Evolutionary conservation across 2,888 invertebrate species (phyloP), one percentile per base, ranked within the genome.

Genomic region (Saturnia pavonia): DNA sequence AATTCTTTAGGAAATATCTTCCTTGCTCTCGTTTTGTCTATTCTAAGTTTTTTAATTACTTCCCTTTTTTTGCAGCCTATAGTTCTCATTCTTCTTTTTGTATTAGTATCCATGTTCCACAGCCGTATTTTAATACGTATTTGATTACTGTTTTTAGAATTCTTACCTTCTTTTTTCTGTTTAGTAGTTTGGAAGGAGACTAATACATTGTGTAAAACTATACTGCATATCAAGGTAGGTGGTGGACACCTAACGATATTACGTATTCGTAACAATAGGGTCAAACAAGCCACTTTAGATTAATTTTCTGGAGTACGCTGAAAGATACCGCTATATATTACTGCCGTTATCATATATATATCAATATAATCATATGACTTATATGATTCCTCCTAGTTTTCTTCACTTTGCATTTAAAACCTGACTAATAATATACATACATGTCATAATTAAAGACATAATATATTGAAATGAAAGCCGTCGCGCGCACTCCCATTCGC

Each of bases 381-480:
- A 27, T 16, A 27, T 60, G 9, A 25, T 57, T 57, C 25, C 57
- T 25, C 25, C 6, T 14, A 60, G 57, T 25, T 60, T n/a, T 25
- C 27, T 42, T 43, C 60, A 57, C 22, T 45, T 43, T 60, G 27
- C 60, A 43, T 60, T 69, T 60, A 60, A 57, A 69, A 27, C 25
- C 14, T 54, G 60, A 43, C n/a, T 60, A 60, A 40, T 60, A 60
- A 40, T n/a, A 54, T 54, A 54, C n/a, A 54, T 42, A 25, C 69
- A 70, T 70, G 40, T 71, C 63, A 67, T 78, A 80, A 77, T 75
- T 74, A 78, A 81, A 76, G 51, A 74, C 69, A 73, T 78, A 78
- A 80, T 77, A 76, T 77, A 82, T 80, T 75, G 74, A 75, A 78
- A 76, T 76, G 80, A 80, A 83, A 82, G 80, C 78, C 74, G 77